Evolutionary conservation across 2,113 vertebrate species (phyloP).

Genomic region (Charadrius vociferus): DNA sequence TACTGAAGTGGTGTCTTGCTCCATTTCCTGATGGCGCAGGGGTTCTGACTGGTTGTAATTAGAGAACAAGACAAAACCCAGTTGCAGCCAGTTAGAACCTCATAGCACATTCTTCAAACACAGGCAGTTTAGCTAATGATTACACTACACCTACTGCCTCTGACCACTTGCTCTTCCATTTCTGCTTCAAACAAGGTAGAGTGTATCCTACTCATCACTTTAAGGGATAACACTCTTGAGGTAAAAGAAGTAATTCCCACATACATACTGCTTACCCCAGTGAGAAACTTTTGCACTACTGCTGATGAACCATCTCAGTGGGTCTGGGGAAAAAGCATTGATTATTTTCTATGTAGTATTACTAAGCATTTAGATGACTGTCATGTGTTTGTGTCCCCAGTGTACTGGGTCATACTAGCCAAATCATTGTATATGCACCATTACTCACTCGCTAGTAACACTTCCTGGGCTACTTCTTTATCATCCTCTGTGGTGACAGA

Average conservation of each 20-base stretch:
- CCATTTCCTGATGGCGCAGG: background rate
- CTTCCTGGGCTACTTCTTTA: background rate
- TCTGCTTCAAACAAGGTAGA: background rate
- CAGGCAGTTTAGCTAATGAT: background rate
- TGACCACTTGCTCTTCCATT: background rate
- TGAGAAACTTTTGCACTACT: background rate
- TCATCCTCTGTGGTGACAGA: rapidly evolving
- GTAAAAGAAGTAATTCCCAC: background rate
- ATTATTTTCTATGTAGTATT: background rate
- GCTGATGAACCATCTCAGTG: background rate
- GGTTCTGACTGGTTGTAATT: background rate
- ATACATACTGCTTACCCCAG: background rate
- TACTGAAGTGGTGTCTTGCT: background rate
- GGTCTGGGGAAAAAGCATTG: background rate
- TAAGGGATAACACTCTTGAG: background rate
- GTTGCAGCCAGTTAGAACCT: background rate
- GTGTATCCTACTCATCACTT: background rate
- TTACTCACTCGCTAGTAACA: background rate
- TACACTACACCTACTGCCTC: background rate
- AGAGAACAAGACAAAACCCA: background rate
- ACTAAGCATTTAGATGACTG: background rate
- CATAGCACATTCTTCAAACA: background rate
- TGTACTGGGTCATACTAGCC: background rate
- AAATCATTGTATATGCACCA: background rate
- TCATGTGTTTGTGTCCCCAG: background rate